Conservation (phyloP, 2,888 invertebrate species). For the Schizaphis graminum region DNA sequence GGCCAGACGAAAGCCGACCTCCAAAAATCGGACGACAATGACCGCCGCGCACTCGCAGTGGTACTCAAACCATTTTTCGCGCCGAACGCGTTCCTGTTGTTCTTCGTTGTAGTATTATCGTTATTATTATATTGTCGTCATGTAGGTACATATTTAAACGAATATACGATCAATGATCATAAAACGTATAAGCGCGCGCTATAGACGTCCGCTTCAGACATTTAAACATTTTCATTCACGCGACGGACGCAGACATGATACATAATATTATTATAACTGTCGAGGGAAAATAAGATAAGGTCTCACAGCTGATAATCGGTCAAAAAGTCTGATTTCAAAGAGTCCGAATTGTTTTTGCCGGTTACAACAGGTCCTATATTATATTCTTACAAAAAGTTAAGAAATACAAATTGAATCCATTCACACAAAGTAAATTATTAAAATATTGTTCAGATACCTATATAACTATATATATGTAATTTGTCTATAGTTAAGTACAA, state of each 20-base stretch:
- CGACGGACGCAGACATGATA: neutral
- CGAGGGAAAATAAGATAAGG: too few species aligned
- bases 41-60: slow-evolving; percentile 3
- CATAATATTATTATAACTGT: too few species aligned
- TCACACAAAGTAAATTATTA: too few species aligned
- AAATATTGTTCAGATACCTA: too few species aligned
- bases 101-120: neutral
- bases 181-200: neutral
- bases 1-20: slow-evolving; percentile 59
- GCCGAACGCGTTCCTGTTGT: neutral
- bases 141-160: too few species aligned
- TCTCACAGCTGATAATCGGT: neutral
- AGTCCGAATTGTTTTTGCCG: neutral
- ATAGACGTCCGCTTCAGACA: neutral
- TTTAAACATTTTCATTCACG: too few species aligned
- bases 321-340: neutral
- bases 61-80: slow-evolving; percentile 12
- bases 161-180: too few species aligned
- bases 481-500: too few species aligned
- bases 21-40: slow-evolving; percentile 38
- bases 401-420: neutral
- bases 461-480: too few species aligned
- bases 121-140: too few species aligned
- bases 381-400: neutral
- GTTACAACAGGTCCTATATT: neutral